phyloP scores from a whole-genome alignment of 2,888 invertebrate genomes.

The Apomyelois bistriatella region DNA sequence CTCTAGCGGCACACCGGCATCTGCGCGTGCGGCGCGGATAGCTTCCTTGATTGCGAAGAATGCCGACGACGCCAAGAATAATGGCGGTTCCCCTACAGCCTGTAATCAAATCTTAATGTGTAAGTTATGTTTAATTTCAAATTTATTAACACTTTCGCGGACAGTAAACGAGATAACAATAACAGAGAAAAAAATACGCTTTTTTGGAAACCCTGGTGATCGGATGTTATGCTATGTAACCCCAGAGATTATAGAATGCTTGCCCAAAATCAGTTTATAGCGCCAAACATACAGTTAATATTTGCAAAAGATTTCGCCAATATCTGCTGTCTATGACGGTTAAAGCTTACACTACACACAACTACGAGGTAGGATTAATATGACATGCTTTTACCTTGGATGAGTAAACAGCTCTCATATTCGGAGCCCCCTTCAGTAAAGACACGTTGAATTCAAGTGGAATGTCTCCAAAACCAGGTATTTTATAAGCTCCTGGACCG shows the following conservation, averaged over 20 bases:
- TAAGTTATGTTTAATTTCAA: not conserved
- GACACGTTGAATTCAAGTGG: slow-evolving; percentile 96
- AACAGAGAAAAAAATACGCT: too few species aligned
- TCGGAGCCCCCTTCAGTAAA: slow-evolving; percentile 92
- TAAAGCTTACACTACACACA: too few species aligned
- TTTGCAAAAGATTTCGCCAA: too few species aligned
- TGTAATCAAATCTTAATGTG: slow-evolving; percentile 46
- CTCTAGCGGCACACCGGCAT: slow-evolving; percentile 80
- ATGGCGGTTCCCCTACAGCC: slow-evolving; percentile 97
- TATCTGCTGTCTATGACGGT: too few species aligned
- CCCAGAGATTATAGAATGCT: too few species aligned
- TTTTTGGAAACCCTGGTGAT: too few species aligned
- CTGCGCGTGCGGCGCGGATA: slow-evolving; percentile 86
- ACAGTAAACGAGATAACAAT: too few species aligned
- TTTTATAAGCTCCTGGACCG: slow-evolving; percentile 96
- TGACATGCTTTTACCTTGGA: slow-evolving; percentile 85
- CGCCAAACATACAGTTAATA: too few species aligned
- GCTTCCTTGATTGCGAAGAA: slow-evolving; percentile 96
- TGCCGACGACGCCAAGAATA: slow-evolving; percentile 92
- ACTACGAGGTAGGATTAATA: too few species aligned
- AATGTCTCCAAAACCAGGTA: slow-evolving; percentile 95
- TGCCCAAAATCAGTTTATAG: too few species aligned
- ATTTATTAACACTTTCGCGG: too few species aligned
- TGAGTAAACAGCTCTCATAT: slow-evolving; percentile 95
- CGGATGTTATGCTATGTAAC: too few species aligned